Evolutionary conservation across 92 coral and sea anemone genomes (phyloP).

Genomic region (Blastomussa wellsi): DNA sequence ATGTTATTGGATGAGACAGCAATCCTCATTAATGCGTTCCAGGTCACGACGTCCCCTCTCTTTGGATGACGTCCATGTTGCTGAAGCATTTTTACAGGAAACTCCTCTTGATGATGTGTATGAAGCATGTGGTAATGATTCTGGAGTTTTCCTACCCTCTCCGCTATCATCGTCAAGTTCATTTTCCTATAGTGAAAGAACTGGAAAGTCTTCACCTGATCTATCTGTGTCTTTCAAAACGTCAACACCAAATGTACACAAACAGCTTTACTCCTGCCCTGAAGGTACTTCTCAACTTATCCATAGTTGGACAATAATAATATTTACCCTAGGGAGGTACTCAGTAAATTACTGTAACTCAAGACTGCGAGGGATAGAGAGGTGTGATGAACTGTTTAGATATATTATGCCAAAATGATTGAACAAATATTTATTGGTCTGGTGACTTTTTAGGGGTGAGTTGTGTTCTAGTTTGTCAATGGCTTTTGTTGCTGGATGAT

Average conservation of each 20-base stretch:
- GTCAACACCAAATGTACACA: slow-evolving; percentile 17
- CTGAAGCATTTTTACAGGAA: slow-evolving; percentile 33
- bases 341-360: too few species aligned
- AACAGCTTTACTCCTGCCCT: not conserved
- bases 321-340: too few species aligned
- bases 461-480: too few species aligned
- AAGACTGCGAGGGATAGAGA: too few species aligned
- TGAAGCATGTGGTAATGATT: slow-evolving; percentile 10
- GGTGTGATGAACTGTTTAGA: too few species aligned
- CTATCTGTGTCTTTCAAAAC: not conserved
- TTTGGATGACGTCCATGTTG: slow-evolving; percentile 39
- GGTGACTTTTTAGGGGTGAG: too few species aligned
- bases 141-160: slow-evolving; percentile 28
- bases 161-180: slow-evolving; percentile 11
- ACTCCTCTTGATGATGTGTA: not conserved
- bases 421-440: too few species aligned
- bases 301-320: too few species aligned
- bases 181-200: slow-evolving; percentile 8
- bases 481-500: too few species aligned
- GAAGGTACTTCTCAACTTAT: too few species aligned
- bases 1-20: not conserved
- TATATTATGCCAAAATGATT: too few species aligned
- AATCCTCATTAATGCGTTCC: slow-evolving; percentile 6
- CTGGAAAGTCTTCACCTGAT: not conserved
- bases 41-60: slow-evolving; percentile 60